Evolutionary conservation across 1,140 invertebrate genomes (phyloP).

Genomic region (Atta cephalotes): DNA sequence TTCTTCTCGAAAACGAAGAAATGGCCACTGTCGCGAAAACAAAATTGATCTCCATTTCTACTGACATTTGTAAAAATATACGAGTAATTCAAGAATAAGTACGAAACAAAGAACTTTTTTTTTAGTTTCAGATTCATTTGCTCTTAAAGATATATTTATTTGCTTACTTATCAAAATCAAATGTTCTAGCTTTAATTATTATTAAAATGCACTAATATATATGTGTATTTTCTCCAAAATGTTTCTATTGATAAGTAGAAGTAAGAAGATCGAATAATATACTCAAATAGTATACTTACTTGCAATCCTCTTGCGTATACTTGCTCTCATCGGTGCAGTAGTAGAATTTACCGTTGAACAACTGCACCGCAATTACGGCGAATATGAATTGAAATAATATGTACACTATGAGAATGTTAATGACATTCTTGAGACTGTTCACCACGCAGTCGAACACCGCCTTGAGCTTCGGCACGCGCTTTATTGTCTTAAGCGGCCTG

Average conservation of each 20-base stretch:
- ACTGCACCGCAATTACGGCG: slow-evolving; percentile 99
- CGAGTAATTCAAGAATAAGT: not conserved
- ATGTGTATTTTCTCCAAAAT: not conserved
- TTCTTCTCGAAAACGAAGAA: slow-evolving; percentile 96
- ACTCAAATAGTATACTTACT: slow-evolving; percentile 90
- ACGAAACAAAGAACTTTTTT: not conserved
- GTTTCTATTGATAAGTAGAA: not conserved
- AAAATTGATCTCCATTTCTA: slow-evolving; percentile 38
- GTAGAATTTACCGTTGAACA: slow-evolving; percentile 99
- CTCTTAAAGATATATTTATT: not conserved
- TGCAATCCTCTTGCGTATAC: slow-evolving; percentile 96
- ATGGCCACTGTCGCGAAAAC: slow-evolving; percentile 91
- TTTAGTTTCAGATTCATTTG: not conserved
- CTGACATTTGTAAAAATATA: not conserved
- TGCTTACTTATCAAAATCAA: not conserved
- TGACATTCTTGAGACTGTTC: slow-evolving; percentile 99
- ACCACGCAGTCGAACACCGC: slow-evolving; percentile 99
- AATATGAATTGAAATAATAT: slow-evolving; percentile 99
- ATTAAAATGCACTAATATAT: not conserved
- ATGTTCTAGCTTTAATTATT: not conserved
- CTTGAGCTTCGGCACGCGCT: slow-evolving; percentile 99
- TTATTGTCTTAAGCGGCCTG: slow-evolving; percentile 99
- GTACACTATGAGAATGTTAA: slow-evolving; percentile 99
- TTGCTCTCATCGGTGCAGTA: slow-evolving; percentile 99
- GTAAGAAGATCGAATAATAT: not conserved